Base-by-base conservation (phyloP, 1,140 invertebrate genomes). In the Probaryconus sp. region DNA sequence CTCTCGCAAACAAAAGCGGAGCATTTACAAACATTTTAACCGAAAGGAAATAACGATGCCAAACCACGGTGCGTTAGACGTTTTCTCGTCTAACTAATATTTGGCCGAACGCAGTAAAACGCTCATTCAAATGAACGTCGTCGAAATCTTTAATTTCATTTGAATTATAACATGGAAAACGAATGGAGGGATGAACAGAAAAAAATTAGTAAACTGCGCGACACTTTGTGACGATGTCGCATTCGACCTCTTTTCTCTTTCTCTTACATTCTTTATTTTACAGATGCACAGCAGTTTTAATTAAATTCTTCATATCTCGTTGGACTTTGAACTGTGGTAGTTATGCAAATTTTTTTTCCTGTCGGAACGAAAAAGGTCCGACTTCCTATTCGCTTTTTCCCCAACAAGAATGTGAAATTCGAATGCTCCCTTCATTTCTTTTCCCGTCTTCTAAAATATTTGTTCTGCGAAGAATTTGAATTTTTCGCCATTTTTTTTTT, bases 291-390 rank as follows among this genome's bases (percentile, higher is more conserved):
- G 58, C 51, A 45, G 50, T 63, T 73, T 73, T 73, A 73, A 67
- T 73, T 73, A 73, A 73, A 73, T 73, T 73, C 56, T 63, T 68
- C 71, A 74, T 68, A 74, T 63, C 56, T 56, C 63, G 58, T 63
- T 58, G 63, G 48, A 67, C 70, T 63, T 73, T 67, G 56, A 63
- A 67, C 56, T n/a, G 38, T 20, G 55, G 61, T 65, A 71, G 50
- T 63, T 63, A 64, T 71, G 68, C 68, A 63, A 55, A 47, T 63
- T 63, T 63, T 55, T 67, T 69, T 53, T 37, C 35, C 43, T 45
- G 48, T 31, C 10, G 58, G 37, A 50, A 47, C 45, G 47, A 55
- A 50, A 65, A 64, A 71, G 50, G 50, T 42, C 43, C 35, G 18
- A 47, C 47, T 50, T 50, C 10, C 35, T 50, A 56, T 17, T 10